phyloP scores from a whole-genome alignment of 2,888 invertebrate genomes.

The Limnephilus marmoratus region DNA sequence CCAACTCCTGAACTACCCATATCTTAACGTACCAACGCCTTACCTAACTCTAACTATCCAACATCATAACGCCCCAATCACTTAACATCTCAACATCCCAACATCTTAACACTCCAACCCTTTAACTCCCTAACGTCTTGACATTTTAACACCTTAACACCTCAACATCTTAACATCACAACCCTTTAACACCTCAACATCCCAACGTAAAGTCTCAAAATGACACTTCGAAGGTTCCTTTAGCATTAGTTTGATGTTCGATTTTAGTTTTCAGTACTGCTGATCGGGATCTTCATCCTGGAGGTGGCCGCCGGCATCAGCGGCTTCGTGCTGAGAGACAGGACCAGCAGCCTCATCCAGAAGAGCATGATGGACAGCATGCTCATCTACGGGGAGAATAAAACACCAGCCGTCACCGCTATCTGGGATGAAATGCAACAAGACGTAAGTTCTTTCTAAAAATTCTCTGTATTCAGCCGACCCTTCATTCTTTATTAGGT shows the following conservation, averaged over 20 bases:
- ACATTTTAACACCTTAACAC: not conserved
- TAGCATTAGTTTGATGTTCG: not conserved
- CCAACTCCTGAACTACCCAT: too few relatives aligned
- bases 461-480: not conserved
- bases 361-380: conserved; percentile 76
- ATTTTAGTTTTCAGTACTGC: conserved; percentile 80
- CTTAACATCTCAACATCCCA: too few relatives aligned
- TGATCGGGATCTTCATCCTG: conserved; percentile 84
- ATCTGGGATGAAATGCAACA: conserved; percentile 82
- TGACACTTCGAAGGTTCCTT: conserved; percentile 84
- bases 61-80: too few relatives aligned
- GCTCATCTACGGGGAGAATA: conserved; percentile 71
- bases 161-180: not conserved
- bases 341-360: conserved; percentile 77
- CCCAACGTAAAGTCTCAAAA: conserved; percentile 67
- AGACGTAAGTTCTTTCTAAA: conserved; percentile 72
- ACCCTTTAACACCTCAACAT: not conserved
- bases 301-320: conserved; percentile 88
- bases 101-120: too few relatives aligned
- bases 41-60: too few relatives aligned
- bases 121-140: too few relatives aligned
- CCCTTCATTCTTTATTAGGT: too few relatives aligned
- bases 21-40: too few relatives aligned
- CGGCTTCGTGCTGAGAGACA: conserved; percentile 80
- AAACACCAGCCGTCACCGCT: conserved; percentile 71